phyloP scores from a whole-genome alignment of 2,113 vertebrate species.

The Petrocephalus microphthalmus region DNA sequence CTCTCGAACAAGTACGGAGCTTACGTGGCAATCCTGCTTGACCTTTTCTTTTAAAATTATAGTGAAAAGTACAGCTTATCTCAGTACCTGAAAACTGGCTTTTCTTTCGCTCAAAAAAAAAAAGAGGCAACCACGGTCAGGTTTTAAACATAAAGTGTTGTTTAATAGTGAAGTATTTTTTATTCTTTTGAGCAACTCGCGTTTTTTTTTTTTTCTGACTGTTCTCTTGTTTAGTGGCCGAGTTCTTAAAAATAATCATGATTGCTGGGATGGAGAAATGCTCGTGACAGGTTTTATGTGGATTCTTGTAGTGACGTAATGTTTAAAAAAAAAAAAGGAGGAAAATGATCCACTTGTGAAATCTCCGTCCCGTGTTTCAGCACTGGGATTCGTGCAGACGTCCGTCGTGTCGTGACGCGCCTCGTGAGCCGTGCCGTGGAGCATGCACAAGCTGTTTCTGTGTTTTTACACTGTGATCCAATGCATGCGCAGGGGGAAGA shows the following conservation, averaged over 20 bases:
- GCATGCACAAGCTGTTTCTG: slow-evolving; percentile 24
- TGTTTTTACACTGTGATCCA: slow-evolving; percentile 33
- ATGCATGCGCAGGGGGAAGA: slow-evolving; percentile 12
- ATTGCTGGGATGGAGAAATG: slow-evolving; percentile 33
- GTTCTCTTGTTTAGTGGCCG: background rate
- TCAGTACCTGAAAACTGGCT: background rate
- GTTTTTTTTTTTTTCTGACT: background rate
- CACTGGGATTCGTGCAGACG: slow-evolving; percentile 25
- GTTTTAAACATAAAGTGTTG: background rate
- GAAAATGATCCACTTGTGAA: background rate
- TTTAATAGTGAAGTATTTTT: background rate
- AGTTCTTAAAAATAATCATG: background rate
- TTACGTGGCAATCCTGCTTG: background rate
- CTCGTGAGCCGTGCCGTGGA: slow-evolving; percentile 19
- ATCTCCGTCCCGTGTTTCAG: slow-evolving; percentile 17
- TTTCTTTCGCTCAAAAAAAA: background rate
- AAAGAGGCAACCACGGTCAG: background rate
- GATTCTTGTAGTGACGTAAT: background rate
- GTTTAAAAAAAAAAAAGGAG: background rate
- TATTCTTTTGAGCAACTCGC: background rate
- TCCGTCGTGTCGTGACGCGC: slow-evolving; percentile 23
- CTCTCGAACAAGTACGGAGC: background rate
- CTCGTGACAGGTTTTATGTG: slow-evolving; percentile 52
- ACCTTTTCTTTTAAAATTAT: background rate
- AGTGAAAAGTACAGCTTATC: background rate